These are phyloP conservation scores for Spinus pinus DNA, from an alignment of 2,797 vertebrate species.

Conservation along the genomic window DNA sequence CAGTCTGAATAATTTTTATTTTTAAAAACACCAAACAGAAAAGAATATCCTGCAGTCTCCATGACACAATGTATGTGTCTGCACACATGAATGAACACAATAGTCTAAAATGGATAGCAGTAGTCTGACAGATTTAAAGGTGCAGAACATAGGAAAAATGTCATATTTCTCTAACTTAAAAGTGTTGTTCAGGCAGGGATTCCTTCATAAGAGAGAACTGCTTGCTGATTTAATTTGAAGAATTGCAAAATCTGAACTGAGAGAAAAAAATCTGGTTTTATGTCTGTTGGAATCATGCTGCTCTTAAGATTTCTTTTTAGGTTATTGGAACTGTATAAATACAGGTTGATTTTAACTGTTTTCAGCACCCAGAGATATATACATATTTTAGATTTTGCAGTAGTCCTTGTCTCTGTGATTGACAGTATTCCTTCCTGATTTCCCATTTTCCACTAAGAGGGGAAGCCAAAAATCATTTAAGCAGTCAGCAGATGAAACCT, in stretches of 20 bases:
- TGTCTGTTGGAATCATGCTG: background rate
- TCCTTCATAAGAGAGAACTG: background rate
- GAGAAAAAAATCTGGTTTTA: background rate
- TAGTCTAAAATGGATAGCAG: background rate
- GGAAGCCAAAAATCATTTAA: background rate
- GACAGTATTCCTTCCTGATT: background rate
- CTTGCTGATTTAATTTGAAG: slow-evolving; percentile 17
- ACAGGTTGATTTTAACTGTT: background rate
- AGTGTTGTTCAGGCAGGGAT: background rate
- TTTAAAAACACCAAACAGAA: slow-evolving; percentile 13
- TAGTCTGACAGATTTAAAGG: slow-evolving; percentile 40
- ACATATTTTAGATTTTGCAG: background rate
- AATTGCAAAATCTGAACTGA: background rate
- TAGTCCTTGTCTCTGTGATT: background rate
- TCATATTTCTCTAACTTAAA: background rate
- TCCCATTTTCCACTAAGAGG: background rate
- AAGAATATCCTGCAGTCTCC: background rate
- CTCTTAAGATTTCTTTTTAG: background rate
- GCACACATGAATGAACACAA: slow-evolving; percentile 37
- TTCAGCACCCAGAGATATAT: background rate
- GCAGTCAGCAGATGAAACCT: background rate
- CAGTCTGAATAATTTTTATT: background rate
- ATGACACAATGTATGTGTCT: slow-evolving; percentile 1
- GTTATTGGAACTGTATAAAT: background rate
- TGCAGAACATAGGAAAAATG: slow-evolving; percentile 1